Conservation (phyloP, 2,888 invertebrate genomes). For the Acanthacorydalis orientalis region DNA sequence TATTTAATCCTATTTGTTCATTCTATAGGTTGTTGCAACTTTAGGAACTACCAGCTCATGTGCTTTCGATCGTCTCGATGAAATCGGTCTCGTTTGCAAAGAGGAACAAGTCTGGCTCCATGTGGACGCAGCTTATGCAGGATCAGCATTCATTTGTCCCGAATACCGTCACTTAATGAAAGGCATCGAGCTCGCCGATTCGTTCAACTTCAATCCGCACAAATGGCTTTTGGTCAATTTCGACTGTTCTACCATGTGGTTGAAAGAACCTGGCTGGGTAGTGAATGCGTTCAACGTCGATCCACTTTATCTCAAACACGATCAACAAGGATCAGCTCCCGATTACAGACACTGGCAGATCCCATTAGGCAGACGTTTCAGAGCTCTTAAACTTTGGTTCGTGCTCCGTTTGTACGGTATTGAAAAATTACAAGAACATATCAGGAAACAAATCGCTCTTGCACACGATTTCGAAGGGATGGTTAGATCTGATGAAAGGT, state of each 20-base stretch:
- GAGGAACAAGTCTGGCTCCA: constrained; percentile 72
- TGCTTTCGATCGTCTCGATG: constrained; percentile 78
- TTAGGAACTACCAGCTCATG: constrained; percentile 94
- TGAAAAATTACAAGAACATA: constrained; percentile 70
- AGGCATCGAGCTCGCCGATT: constrained; percentile 78
- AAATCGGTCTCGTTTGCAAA: constrained; percentile 80
- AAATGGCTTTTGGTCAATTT: constrained; percentile 99
- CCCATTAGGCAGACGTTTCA: constrained; percentile 81
- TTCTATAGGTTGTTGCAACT: constrained; percentile 58
- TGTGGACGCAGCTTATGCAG: constrained; percentile 95
- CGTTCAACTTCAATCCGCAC: constrained; percentile 97
- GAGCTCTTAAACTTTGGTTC: constrained; percentile 90
- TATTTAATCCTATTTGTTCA: background rate
- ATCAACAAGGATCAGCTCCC: constrained; percentile 74
- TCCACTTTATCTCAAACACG: constrained; percentile 90
- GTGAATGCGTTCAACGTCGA: constrained; percentile 95
- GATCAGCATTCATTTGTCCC: constrained; percentile 90
- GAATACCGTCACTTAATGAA: constrained; percentile 85
- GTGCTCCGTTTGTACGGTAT: constrained; percentile 80
- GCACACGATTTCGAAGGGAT: constrained; percentile 77
- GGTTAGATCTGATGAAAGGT: constrained; percentile 59
- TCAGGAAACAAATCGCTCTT: constrained; percentile 68
- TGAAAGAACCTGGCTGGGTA: constrained; percentile 74
- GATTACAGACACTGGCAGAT: constrained; percentile 98
- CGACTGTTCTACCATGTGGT: constrained; percentile 97